Evolutionary conservation across 2,797 vertebrate genomes (phyloP).

Genomic region (Enoplosus armatus): DNA sequence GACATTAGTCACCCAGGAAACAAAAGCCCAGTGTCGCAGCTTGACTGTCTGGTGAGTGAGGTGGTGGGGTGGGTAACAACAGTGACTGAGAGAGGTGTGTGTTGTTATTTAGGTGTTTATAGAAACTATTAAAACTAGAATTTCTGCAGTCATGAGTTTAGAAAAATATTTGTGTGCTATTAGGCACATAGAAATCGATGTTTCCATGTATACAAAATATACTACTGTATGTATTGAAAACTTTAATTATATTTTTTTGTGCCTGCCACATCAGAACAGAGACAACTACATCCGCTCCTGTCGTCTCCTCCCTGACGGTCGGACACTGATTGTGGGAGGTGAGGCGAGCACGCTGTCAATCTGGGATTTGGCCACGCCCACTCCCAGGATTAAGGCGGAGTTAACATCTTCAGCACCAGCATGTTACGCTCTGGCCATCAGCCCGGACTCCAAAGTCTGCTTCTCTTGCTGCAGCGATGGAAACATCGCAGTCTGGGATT

Average conservation of each 20-base stretch:
- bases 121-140: neutral
- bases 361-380: constrained; percentile 97
- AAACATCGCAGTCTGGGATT: constrained; percentile 97
- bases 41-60: constrained; percentile 94
- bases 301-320: constrained; percentile 95
- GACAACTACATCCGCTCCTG: constrained; percentile 99
- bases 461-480: constrained; percentile 98
- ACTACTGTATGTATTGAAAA: neutral
- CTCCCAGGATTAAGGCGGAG: constrained; percentile 96
- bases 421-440: constrained; percentile 97
- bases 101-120: neutral
- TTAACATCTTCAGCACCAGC: constrained; percentile 95
- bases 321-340: constrained; percentile 95
- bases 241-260: neutral
- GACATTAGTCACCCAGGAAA: constrained; percentile 98
- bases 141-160: neutral
- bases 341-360: constrained; percentile 97
- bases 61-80: neutral
- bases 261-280: constrained; percentile 86
- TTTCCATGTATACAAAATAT: too few relatives aligned
- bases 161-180: neutral
- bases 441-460: constrained; percentile 97
- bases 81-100: neutral
- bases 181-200: neutral
- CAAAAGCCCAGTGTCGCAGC: constrained; percentile 97